These are phyloP conservation scores for Polydrusus pterygomalis DNA, from an alignment of 2,888 invertebrate species.

Conservation along the genomic window DNA sequence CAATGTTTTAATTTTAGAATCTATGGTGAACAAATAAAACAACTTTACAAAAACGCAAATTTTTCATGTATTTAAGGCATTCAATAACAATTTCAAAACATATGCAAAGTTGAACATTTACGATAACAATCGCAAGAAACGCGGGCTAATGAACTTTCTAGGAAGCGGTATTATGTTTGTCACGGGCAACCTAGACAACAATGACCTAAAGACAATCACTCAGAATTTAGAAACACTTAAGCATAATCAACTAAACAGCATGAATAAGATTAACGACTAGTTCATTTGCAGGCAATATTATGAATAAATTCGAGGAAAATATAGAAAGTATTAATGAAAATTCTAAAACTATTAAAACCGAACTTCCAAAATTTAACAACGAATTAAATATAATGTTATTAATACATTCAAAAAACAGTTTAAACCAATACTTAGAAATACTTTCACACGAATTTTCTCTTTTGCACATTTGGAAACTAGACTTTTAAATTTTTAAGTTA, in stretches of 20 bases:
- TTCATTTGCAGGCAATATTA: conserved; percentile 34
- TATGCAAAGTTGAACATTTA: no score
- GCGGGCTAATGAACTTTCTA: no score
- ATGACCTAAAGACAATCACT: conserved; percentile 31
- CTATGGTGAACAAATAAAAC: not conserved
- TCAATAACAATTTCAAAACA: no score
- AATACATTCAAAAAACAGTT: no score
- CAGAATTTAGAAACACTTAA: conserved; percentile 29
- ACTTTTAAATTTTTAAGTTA: conserved; percentile 1
- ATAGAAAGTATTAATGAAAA: conserved; percentile 20
- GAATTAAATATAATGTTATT: conserved; percentile 9
- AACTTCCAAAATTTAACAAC: no score
- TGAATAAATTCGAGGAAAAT: conserved; percentile 31
- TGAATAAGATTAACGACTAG: conserved; percentile 35
- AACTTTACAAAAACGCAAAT: not conserved
- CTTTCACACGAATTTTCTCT: not conserved
- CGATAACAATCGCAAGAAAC: no score
- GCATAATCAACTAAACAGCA: conserved; percentile 31
- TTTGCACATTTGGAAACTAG: not conserved
- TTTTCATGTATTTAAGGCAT: conserved; percentile 2
- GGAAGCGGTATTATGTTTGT: conserved; percentile 34
- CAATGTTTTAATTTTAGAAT: no score
- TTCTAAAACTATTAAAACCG: not conserved
- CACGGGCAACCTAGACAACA: conserved; percentile 37
- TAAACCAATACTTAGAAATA: not conserved